Conservation (phyloP, 1,140 invertebrate genomes). For the Ceratosolen fusciceps region DNA sequence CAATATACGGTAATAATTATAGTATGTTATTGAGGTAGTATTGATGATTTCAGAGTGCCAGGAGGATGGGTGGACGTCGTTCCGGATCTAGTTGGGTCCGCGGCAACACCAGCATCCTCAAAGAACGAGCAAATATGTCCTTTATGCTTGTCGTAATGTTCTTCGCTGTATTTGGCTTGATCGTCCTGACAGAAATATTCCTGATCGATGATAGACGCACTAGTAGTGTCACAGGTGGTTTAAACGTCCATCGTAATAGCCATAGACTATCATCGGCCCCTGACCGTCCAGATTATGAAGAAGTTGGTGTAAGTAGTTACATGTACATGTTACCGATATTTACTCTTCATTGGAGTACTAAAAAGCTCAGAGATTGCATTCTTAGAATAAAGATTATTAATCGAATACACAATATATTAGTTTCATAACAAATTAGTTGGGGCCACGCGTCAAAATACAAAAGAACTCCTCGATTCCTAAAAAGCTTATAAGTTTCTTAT, state of each 20-base stretch:
- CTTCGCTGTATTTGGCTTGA: constrained; percentile 88
- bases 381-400: too few species aligned
- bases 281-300: constrained; percentile 71
- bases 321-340: background rate
- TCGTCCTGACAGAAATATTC: constrained; percentile 87
- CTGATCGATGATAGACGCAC: constrained; percentile 78
- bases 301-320: constrained; percentile 57
- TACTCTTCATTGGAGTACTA: too few species aligned
- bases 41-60: constrained; percentile 51
- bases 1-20: too few species aligned
- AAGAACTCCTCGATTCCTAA: too few species aligned
- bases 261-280: constrained; percentile 64
- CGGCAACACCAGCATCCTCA: constrained; percentile 71
- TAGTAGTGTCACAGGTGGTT: constrained; percentile 65
- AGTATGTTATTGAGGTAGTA: too few species aligned
- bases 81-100: constrained; percentile 55
- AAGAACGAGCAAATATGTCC: constrained; percentile 86
- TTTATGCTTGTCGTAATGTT: constrained; percentile 92
- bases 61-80: constrained; percentile 64
- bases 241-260: constrained; percentile 66
- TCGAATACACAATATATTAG: too few species aligned
- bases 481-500: too few species aligned
- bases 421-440: too few species aligned
- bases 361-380: too few species aligned
- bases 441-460: too few species aligned